phyloP scores from a whole-genome alignment of 2,113 vertebrate genomes.

The Dermatemys mawii region DNA sequence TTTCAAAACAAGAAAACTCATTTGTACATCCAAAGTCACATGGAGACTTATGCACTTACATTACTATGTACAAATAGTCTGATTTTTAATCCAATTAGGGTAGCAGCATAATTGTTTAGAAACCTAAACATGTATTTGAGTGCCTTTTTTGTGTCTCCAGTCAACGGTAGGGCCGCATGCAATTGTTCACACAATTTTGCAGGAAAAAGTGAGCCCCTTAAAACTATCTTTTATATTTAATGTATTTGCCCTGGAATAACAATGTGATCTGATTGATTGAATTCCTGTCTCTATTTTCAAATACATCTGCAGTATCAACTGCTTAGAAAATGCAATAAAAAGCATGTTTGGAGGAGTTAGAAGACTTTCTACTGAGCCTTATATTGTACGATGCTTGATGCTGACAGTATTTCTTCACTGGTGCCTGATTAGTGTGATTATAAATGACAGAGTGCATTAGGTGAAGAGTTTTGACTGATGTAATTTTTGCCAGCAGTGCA shows the following conservation, averaged over 20 bases:
- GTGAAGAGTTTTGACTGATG: conserved; percentile 13
- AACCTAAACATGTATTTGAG: fast-evolving
- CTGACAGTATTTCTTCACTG: conserved; percentile 15
- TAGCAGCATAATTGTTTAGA: fast-evolving
- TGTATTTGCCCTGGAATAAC: background rate
- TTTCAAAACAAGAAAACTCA: background rate
- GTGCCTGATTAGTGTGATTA: conserved; percentile 17
- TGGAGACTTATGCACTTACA: background rate
- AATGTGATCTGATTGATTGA: background rate
- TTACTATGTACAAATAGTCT: background rate
- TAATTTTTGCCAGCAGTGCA: conserved; percentile 18
- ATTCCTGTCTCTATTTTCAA: background rate
- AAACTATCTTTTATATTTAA: background rate
- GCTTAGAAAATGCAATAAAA: background rate
- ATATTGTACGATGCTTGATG: background rate
- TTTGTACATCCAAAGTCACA: background rate
- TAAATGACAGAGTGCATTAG: background rate
- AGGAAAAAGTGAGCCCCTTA: background rate
- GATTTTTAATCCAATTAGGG: background rate
- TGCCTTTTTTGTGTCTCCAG: background rate
- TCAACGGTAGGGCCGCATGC: background rate
- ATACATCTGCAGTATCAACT: background rate
- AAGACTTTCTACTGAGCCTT: background rate
- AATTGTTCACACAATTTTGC: background rate
- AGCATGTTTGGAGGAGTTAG: background rate